Percentiles rank a stretch among this genome's conserved stretches.
phyloP scores from a whole-genome alignment of 2,888 invertebrate genomes.

The Sinelater perroti region DNA sequence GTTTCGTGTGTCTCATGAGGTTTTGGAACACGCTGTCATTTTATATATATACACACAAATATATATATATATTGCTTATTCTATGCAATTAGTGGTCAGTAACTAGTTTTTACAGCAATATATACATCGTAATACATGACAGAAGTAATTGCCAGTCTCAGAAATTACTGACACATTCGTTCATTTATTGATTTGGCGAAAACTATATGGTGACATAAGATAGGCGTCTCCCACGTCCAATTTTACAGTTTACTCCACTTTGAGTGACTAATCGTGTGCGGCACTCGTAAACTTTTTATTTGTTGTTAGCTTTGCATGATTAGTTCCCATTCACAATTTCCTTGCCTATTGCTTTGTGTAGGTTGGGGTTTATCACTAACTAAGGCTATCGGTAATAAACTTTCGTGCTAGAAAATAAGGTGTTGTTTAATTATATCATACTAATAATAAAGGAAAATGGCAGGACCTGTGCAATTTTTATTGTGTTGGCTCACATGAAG shows the following conservation, averaged over 20 bases:
- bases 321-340: slow-evolving; percentile 24
- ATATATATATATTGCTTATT: too few species aligned
- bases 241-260: slow-evolving; percentile 2
- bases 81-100: too few species aligned
- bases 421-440: too few species aligned
- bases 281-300: slow-evolving; percentile 22
- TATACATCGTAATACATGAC: too few species aligned
- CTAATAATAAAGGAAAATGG: too few species aligned
- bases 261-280: slow-evolving; percentile 1
- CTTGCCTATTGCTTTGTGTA: not conserved
- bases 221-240: slow-evolving; percentile 5
- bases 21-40: too few species aligned
- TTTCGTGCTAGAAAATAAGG: too few species aligned
- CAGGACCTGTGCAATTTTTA: slow-evolving; percentile 1
- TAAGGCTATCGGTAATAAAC: not conserved
- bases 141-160: too few species aligned
- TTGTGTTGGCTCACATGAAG: not conserved
- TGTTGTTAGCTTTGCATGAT: slow-evolving; percentile 27
- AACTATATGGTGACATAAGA: slow-evolving; percentile 26
- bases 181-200: slow-evolving; percentile 27
- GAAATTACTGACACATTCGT: slow-evolving; percentile 27
- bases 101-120: too few species aligned
- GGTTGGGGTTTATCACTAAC: slow-evolving; percentile 4
- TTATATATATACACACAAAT: too few species aligned
- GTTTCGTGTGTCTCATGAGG: too few species aligned